Percentiles rank a stretch among this genome's conserved stretches.
These are phyloP conservation scores for Chironomus tepperi DNA, from an alignment of 1,140 invertebrate species.

Conservation along the genomic window DNA sequence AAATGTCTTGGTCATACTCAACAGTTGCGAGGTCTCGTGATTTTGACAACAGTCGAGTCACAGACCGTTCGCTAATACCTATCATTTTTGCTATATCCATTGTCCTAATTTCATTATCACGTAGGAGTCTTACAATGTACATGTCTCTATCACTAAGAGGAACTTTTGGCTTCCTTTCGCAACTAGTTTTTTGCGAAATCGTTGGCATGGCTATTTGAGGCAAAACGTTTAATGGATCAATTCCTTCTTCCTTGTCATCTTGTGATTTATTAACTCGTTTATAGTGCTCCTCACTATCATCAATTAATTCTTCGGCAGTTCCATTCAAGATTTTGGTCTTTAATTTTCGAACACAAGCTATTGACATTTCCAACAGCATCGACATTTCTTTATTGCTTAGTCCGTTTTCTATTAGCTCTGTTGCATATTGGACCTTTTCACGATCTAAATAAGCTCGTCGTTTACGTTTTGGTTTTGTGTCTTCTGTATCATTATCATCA, in stretches of 20 bases:
- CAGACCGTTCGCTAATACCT: background rate
- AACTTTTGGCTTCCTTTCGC: background rate
- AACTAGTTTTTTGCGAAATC: background rate
- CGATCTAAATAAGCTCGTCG: background rate
- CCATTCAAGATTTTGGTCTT: background rate
- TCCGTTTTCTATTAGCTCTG: background rate
- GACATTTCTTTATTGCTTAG: constrained; percentile 18
- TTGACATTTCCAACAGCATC: background rate
- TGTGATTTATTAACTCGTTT: background rate
- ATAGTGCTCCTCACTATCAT: constrained; percentile 18
- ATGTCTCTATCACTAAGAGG: background rate
- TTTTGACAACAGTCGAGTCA: background rate
- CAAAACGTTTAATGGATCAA: background rate
- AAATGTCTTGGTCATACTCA: background rate
- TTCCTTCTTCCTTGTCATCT: background rate
- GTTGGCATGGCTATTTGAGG: background rate
- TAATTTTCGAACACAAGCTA: background rate
- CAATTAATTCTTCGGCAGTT: background rate
- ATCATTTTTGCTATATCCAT: constrained; percentile 4
- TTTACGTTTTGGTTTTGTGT: background rate
- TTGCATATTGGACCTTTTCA: background rate
- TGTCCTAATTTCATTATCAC: background rate
- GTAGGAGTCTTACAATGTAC: background rate
- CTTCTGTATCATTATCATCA: background rate
- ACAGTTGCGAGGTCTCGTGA: background rate